Conservation (phyloP, 2,113 vertebrate genomes). For the Panthera uncia region DNA sequence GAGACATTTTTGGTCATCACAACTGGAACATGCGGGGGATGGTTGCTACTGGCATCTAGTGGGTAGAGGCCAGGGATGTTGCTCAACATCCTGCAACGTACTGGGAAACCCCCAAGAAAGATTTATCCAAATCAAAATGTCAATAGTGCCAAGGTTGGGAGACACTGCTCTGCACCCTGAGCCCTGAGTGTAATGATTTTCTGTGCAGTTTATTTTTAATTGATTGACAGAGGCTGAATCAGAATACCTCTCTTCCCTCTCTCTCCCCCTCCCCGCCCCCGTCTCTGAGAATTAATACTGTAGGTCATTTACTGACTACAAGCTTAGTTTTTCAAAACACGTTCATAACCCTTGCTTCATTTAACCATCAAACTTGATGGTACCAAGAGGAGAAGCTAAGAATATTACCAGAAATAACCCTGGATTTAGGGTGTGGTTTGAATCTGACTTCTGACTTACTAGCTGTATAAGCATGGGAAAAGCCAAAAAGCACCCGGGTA, state of each 20-base stretch:
- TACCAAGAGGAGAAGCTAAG: background rate
- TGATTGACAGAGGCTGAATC: background rate
- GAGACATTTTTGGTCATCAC: background rate
- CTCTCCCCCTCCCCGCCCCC: background rate
- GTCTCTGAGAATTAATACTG: background rate
- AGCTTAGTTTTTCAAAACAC: background rate
- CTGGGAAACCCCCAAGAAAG: background rate
- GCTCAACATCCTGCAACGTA: background rate
- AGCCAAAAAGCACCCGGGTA: background rate
- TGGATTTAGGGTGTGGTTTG: background rate
- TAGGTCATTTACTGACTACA: background rate
- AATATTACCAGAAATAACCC: background rate
- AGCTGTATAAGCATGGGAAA: background rate
- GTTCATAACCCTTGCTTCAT: background rate
- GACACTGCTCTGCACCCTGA: fast-evolving
- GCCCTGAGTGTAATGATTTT: background rate
- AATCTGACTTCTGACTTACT: background rate
- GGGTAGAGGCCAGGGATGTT: background rate
- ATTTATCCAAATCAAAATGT: background rate
- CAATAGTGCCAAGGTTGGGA: background rate
- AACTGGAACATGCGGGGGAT: background rate
- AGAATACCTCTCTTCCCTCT: background rate
- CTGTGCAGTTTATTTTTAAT: background rate
- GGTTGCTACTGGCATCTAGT: background rate
- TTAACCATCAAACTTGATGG: background rate